Percentiles rank a stretch among this genome's conserved stretches.
phyloP scores from a whole-genome alignment of 1,140 invertebrate species.

The Holcopasites calliopsidis region DNA sequence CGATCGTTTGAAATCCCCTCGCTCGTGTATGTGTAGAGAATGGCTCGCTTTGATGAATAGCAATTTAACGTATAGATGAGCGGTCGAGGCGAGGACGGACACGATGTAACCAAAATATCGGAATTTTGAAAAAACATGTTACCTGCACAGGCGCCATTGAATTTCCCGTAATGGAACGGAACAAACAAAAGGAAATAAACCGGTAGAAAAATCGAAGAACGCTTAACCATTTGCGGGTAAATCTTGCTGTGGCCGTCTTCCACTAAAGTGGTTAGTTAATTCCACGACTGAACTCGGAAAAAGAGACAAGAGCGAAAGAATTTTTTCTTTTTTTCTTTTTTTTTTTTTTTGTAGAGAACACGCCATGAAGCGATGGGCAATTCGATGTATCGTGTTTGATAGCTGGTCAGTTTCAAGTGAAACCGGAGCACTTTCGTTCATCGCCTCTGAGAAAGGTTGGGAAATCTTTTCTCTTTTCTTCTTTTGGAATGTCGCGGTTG shows the following conservation, averaged over 20 bases:
- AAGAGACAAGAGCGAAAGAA: background rate
- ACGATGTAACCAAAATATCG: slow-evolving; percentile 9
- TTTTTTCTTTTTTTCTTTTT: background rate
- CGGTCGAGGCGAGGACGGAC: background rate
- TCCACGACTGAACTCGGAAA: background rate
- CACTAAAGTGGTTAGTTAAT: background rate
- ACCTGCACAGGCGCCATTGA: background rate
- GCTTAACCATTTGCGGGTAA: background rate
- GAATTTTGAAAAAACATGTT: background rate
- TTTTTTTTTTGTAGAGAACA: background rate
- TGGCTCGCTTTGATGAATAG: slow-evolving; percentile 12
- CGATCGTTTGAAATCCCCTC: slow-evolving; percentile 8
- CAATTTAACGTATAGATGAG: slow-evolving; percentile 22
- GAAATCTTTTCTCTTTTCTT: no score
- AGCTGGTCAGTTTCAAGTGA: background rate
- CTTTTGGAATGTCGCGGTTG: no score
- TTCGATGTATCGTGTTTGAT: background rate
- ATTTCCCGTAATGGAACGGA: background rate
- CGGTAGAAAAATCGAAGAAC: slow-evolving; percentile 1
- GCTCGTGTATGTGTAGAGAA: background rate
- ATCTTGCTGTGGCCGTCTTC: background rate
- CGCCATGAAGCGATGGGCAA: slow-evolving; percentile 25
- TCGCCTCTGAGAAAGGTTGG: no score
- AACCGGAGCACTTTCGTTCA: no score
- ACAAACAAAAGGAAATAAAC: slow-evolving; percentile 28